phyloP scores from a whole-genome alignment of 53 echinoderm and acorn worm genomes.

The Paelopatides confundens region DNA sequence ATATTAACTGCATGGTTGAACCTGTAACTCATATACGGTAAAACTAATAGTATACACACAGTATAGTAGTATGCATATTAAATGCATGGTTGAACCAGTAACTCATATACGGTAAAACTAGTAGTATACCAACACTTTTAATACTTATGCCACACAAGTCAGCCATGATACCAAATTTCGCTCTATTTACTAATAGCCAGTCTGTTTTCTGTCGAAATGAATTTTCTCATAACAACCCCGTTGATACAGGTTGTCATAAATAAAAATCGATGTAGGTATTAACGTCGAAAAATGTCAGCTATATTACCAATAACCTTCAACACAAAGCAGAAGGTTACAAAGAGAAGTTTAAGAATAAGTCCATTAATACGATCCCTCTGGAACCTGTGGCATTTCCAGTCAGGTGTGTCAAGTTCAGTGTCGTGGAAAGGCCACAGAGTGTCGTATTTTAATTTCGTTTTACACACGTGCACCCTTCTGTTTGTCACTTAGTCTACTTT shows the following conservation, averaged over 20 bases:
- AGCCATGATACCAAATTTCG: too few relatives aligned
- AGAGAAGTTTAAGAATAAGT: background rate
- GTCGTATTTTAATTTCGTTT: background rate
- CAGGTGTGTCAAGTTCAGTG: constrained; percentile 37
- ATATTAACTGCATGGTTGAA: too few relatives aligned
- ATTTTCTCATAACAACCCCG: background rate
- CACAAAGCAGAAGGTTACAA: constrained; percentile 10
- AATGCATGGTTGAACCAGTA: too few relatives aligned
- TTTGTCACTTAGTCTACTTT: background rate
- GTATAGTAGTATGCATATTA: too few relatives aligned
- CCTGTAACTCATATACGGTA: too few relatives aligned
- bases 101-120: too few relatives aligned
- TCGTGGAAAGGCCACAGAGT: constrained; percentile 21
- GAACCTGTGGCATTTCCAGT: constrained; percentile 13
- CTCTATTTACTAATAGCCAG: background rate
- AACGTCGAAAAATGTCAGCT: constrained; percentile 30
- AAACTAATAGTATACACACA: too few relatives aligned
- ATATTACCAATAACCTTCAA: constrained; percentile 28
- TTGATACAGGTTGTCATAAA: constrained; percentile 38
- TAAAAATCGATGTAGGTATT: constrained; percentile 11
- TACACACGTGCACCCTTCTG: background rate
- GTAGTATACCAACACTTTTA: too few relatives aligned
- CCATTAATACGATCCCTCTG: constrained; percentile 35
- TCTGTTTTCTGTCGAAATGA: background rate
- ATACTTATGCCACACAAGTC: too few relatives aligned